A percentile compares a stretch with the other conserved stretches of the same genome.
Evolutionary conservation across 1,140 invertebrate species (phyloP).

Genomic region (Drosophila pectinifera): DNA sequence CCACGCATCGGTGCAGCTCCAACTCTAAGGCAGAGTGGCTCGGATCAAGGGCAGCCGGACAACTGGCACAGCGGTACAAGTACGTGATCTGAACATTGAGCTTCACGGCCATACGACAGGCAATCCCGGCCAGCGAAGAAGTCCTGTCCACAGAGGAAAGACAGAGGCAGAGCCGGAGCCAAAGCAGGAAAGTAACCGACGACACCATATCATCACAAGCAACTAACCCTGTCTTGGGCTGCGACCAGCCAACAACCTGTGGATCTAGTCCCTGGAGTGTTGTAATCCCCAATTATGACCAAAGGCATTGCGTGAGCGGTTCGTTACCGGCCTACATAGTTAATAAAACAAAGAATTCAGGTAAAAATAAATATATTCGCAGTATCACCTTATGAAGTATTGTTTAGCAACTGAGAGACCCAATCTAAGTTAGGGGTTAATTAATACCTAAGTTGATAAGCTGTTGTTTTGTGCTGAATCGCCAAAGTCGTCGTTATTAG

Average conservation of each 20-base stretch:
- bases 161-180: background rate
- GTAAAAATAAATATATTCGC: background rate
- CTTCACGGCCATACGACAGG: conserved; percentile 47
- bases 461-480: conserved; percentile 12
- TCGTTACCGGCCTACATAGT: conserved; percentile 2
- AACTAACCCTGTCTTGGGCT: background rate
- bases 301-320: conserved; percentile 10
- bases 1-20: conserved; percentile 52
- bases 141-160: background rate
- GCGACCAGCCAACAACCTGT: background rate
- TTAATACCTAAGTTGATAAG: conserved; percentile 24
- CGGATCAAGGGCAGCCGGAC: conserved; percentile 1
- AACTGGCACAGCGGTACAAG: conserved; percentile 67
- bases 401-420: conserved; percentile 4
- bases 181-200: conserved; percentile 9
- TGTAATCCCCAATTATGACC: conserved; percentile 13
- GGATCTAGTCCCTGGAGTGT: conserved; percentile 5
- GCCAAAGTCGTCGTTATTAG: conserved; percentile 1
- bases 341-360: background rate
- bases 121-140: conserved; percentile 22
- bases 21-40: conserved; percentile 25
- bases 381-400: background rate
- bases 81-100: conserved; percentile 54
- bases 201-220: conserved; percentile 3
- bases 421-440: conserved; percentile 11